Base-by-base conservation (phyloP, 1,140 invertebrate species). In the Eufriesea mexicana region DNA sequence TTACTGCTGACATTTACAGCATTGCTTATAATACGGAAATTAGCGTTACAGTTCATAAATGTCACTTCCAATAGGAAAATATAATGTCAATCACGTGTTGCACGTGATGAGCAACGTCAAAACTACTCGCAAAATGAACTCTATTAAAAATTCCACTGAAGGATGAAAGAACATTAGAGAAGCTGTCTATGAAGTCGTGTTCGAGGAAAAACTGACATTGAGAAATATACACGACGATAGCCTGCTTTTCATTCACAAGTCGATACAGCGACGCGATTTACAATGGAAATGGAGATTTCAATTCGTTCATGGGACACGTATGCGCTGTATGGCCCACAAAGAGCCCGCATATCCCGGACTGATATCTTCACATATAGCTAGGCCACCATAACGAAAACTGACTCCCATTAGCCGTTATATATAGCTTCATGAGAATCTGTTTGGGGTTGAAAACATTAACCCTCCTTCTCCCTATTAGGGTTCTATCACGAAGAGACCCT, bases 371-470 rank as follows among this genome's bases (percentile, higher is more conserved):
- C 59, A 51, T 71, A 82, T 64, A 89, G 79, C 51, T 62, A 66
- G 86, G 66, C 84, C 84, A 89, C 66, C 88, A 87, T 89, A 72
- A 89, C 86, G 80, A 83, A 84, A 90, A 87, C 84, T 85, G 87
- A 86, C 74, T 88, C 84, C 88, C 80, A 88, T 90, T 89, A 86
- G 86, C n/a, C 51, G 83, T 85, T 90, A 90, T 89, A 89, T 91
- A 86, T 91, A 90, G 86, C 71, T 61, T 49, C 89, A 90, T 91
- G 90, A 90, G 90, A 91, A 91, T 91, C 89, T 89, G 68, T 86
- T 83, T 81, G 70, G 88, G 86, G 89, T 89, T 89, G 81, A 85
- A 90, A 89, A 85, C 86, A 86, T 85, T 84, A 81, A 73, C 80
- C 72, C 62, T 82, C 66, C 62, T 73, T 25, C 66, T 47, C 18